Conservation (phyloP, 2,888 invertebrate genomes). For the Scaptomyza caliginosa region DNA sequence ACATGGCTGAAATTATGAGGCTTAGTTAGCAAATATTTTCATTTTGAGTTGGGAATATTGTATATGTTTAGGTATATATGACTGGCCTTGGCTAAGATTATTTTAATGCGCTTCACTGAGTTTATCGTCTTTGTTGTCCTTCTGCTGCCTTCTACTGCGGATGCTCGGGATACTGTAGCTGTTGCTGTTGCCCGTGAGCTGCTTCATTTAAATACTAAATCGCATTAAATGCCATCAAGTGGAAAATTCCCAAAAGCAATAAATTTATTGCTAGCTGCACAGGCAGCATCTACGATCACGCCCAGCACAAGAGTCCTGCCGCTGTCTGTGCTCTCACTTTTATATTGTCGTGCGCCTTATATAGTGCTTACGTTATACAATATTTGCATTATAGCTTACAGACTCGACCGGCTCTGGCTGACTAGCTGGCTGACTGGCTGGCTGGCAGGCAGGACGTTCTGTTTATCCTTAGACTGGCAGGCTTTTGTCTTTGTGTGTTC, state of each 20-base stretch:
- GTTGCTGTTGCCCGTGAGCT: slow-evolving; percentile 34
- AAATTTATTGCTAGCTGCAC: slow-evolving; percentile 70
- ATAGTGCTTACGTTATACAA: slow-evolving; percentile 62
- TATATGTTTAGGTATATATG: slow-evolving; percentile 12
- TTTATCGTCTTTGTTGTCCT: slow-evolving; percentile 70
- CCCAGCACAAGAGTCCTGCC: slow-evolving; percentile 16
- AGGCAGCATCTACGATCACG: slow-evolving; percentile 50
- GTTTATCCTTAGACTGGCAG: slow-evolving; percentile 48
- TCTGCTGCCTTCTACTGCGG: slow-evolving; percentile 20
- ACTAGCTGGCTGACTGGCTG: slow-evolving; percentile 17
- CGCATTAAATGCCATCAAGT: slow-evolving; percentile 80
- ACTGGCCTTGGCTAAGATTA: slow-evolving; percentile 61
- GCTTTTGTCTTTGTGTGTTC: slow-evolving; percentile 29
- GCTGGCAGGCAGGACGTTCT: slow-evolving; percentile 19
- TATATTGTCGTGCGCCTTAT: slow-evolving; percentile 49
- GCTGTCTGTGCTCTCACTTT: slow-evolving; percentile 57
- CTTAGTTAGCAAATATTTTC: slow-evolving; percentile 38
- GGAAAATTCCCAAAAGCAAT: slow-evolving; percentile 79
- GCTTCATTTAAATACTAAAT: slow-evolving; percentile 79
- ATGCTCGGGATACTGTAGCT: not conserved
- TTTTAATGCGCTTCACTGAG: slow-evolving; percentile 70
- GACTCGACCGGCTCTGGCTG: slow-evolving; percentile 10
- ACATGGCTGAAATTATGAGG: slow-evolving; percentile 35
- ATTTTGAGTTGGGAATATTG: slow-evolving; percentile 1
- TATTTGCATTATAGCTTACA: slow-evolving; percentile 70